Conservation (phyloP, 2,888 invertebrate species). For the Machimus rusticus region DNA sequence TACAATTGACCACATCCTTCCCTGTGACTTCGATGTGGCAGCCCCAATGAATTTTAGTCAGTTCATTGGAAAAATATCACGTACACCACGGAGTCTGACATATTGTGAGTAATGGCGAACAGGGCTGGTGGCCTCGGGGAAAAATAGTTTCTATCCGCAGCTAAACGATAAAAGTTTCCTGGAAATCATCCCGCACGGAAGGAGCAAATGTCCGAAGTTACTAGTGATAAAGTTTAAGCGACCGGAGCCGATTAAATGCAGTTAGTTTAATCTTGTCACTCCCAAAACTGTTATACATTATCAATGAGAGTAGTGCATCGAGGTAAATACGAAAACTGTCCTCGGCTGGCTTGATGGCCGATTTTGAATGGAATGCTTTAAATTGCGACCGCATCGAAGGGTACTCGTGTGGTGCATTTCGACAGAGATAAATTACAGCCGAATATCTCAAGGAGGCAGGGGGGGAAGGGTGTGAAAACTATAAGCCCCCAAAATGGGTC, state of each 20-base stretch:
- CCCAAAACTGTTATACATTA: neutral
- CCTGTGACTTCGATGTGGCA: neutral
- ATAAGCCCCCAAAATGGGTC: conserved; percentile 2
- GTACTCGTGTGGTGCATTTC: neutral
- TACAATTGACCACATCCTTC: neutral
- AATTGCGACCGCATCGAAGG: neutral
- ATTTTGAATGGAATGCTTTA: neutral
- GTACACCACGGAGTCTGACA: neutral
- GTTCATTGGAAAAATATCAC: neutral
- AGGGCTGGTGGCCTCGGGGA: neutral
- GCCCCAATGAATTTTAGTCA: neutral
- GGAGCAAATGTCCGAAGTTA: neutral
- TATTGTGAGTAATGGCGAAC: conserved; percentile 23
- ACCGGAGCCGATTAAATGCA: neutral
- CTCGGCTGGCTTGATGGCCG: neutral
- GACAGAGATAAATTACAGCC: neutral
- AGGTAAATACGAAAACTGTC: neutral
- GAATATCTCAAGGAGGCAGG: neutral
- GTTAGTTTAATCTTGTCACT: neutral
- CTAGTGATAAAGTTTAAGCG: neutral
- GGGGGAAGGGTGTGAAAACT: neutral
- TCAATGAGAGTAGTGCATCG: neutral
- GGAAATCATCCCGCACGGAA: neutral
- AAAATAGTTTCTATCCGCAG: neutral
- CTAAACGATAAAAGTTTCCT: neutral